Conservation (phyloP, 2,113 vertebrate genomes). For the Myotis davidii region DNA sequence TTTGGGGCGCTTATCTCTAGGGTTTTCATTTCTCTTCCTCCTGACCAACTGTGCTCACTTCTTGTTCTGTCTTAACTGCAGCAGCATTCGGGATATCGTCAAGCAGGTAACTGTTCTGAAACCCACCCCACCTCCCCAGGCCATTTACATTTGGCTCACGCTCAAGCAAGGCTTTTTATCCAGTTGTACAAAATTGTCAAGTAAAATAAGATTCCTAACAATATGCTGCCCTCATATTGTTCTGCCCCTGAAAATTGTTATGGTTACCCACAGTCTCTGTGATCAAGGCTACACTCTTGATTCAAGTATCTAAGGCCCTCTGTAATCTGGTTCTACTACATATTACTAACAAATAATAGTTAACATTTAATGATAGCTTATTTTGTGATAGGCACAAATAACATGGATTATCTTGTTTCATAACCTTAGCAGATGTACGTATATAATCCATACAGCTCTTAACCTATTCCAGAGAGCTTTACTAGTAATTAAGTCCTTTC, state of each 20-base stretch:
- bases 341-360: neutral
- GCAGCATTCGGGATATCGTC: neutral
- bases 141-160: neutral
- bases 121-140: neutral
- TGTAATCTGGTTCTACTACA: neutral
- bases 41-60: neutral
- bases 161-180: constrained; percentile 28
- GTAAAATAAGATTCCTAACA: neutral
- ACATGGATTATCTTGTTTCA: neutral
- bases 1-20: neutral
- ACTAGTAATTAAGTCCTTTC: constrained; percentile 22
- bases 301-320: neutral
- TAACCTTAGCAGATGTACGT: neutral
- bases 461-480: neutral
- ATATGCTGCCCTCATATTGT: neutral
- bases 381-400: neutral
- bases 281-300: neutral
- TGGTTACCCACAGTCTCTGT: neutral
- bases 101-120: neutral
- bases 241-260: neutral
- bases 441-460: neutral
- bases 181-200: neutral
- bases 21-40: neutral
- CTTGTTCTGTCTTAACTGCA: neutral
- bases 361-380: constrained; percentile 29